Base-by-base conservation (phyloP, 2,797 vertebrate species). In the Apodemus agrarius region DNA sequence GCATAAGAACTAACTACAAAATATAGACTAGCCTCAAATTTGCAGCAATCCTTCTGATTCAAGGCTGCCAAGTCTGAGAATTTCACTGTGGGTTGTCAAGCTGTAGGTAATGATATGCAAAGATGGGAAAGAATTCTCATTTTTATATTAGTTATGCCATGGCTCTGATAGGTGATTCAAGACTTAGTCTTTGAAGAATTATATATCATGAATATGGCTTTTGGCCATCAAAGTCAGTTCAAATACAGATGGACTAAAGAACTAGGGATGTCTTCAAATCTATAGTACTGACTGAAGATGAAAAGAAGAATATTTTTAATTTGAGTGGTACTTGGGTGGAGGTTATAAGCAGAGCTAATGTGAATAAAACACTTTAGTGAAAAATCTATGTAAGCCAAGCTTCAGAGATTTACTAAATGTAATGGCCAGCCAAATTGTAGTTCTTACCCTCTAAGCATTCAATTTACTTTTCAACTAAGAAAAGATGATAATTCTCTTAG, bases 51-150 rank as follows among this genome's bases (percentile, higher is more conserved):
- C n/a, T 40, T 83, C 24, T 31, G 24, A 63, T 26, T 46, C 37
- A 84, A 65, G 59, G 5, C 61, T 52, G 12, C 6, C 21, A 24
- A 16, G 31, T 69, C 43, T 52, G 26, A 69, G 34, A 69, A 69
- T 67, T 22, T 86, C 63, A 67, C 1, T 49, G 43, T 24, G 43
- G n/a, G 19, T 17, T 84, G 29, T 4, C 61, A 34, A 34, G 84
- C 85, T 90, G 87, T 22, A 89, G 43, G 4, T 91, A 96, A 91
- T 91, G 83, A 81, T 40, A 95, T 88, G 9, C 2, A 57, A 34
- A 11, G 31, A 82, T 93, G 87, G 84, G 92, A 96, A 96, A 95
- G 12, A 94, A 74, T 31, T 57, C 52, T 90, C 95, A 86, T 86
- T 76, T 89, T 89, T 74, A 37, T 90, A 37, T 82, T 92, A 80